Conservation (phyloP, 2,888 invertebrate species). For the Ophion ventricosus region DNA sequence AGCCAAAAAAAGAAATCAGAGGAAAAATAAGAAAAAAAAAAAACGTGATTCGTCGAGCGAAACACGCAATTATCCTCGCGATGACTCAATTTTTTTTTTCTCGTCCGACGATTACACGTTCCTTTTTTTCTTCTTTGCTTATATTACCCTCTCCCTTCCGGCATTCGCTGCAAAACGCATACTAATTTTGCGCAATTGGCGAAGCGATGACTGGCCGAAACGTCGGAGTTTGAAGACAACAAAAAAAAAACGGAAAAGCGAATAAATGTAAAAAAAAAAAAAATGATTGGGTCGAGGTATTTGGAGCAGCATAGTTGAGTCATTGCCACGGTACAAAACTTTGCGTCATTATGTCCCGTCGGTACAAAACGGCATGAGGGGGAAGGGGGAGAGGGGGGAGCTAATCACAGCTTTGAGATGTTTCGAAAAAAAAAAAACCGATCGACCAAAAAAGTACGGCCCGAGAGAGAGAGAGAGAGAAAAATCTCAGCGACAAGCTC, state of each 20-base stretch:
- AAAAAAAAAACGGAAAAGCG: background rate
- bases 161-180: constrained; percentile 55
- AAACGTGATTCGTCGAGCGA: constrained; percentile 47
- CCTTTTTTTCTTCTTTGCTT: constrained; percentile 31
- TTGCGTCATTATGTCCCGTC: no score
- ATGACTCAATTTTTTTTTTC: constrained; percentile 25
- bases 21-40: background rate
- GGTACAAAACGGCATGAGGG: no score
- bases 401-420: constrained; percentile 45
- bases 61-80: constrained; percentile 42
- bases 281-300: constrained; percentile 22
- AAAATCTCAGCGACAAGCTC: constrained; percentile 26
- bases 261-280: no score
- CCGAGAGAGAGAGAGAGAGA: constrained; percentile 34
- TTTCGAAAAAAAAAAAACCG: constrained; percentile 53
- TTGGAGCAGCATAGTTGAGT: constrained; percentile 36
- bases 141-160: background rate
- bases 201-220: constrained; percentile 36
- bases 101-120: constrained; percentile 29
- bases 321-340: background rate
- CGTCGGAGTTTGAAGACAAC: constrained; percentile 26
- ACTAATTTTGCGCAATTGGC: constrained; percentile 39
- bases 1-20: constrained; percentile 37
- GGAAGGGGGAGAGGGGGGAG: no score
- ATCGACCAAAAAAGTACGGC: constrained; percentile 21